Percentiles rank a stretch among this genome's conserved stretches.
These are phyloP conservation scores for Sycobia sp. DNA, from an alignment of 1,140 invertebrate genomes.

Conservation along the genomic window DNA sequence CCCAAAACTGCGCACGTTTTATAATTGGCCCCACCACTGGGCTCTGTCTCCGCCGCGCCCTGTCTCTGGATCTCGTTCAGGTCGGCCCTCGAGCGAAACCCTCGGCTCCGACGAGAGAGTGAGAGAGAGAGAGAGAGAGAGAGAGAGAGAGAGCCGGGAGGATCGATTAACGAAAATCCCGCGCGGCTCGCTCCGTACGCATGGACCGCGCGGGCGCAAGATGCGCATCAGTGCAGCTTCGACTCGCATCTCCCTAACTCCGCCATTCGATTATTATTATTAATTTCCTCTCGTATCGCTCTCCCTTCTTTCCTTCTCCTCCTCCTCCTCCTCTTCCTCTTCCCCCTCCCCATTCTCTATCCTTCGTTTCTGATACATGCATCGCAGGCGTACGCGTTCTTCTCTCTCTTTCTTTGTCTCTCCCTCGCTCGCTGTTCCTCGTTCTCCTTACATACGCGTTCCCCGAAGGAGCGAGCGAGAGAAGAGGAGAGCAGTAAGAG, in stretches of 20 bases:
- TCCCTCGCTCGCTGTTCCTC: conserved; percentile 31
- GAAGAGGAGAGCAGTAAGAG: too few relatives aligned
- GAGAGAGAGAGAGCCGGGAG: background rate
- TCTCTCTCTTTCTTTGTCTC: conserved; percentile 20
- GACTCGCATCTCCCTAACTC: background rate
- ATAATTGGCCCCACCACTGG: too few relatives aligned
- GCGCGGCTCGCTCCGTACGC: background rate
- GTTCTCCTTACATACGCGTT: conserved; percentile 42
- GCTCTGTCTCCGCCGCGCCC: too few relatives aligned
- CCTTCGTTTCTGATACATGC: conserved; percentile 3
- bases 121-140: too few relatives aligned
- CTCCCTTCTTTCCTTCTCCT: background rate
- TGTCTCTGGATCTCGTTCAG: too few relatives aligned
- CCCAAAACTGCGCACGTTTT: background rate
- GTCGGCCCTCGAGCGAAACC: background rate
- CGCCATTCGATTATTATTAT: conserved; percentile 42
- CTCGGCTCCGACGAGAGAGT: background rate
- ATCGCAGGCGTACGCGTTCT: background rate
- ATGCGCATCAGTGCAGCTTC: too few relatives aligned
- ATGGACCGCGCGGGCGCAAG: background rate
- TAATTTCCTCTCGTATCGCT: conserved; percentile 16
- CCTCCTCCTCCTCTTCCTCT: too few relatives aligned
- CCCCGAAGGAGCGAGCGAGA: conserved; percentile 13
- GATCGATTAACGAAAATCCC: conserved; percentile 13
- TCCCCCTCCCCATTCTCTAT: background rate